phyloP scores from a whole-genome alignment of 2,888 invertebrate genomes.

The Xestia rhomboidea region DNA sequence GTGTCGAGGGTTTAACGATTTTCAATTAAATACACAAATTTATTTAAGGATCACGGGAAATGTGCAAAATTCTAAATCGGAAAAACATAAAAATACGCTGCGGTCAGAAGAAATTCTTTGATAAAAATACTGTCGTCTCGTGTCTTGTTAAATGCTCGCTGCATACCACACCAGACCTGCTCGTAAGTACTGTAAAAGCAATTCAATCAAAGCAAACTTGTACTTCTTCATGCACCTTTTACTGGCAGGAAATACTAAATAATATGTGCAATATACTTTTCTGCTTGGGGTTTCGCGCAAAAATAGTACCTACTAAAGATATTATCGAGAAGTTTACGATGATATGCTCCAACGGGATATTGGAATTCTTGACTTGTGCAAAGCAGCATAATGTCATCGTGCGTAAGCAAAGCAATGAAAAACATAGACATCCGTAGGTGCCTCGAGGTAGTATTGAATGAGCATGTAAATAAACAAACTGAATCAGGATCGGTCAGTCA shows the following conservation, averaged over 20 bases:
- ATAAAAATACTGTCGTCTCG: conserved; percentile 23
- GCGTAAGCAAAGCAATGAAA: conserved; percentile 1
- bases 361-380: conserved; percentile 42
- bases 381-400: not conserved
- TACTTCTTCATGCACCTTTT: conserved; percentile 42
- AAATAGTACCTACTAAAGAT: conserved; percentile 53
- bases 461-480: not conserved
- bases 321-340: conserved; percentile 55
- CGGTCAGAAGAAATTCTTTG: conserved; percentile 19
- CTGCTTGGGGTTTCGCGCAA: conserved; percentile 29
- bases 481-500: not conserved
- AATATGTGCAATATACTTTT: conserved; percentile 45
- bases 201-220: conserved; percentile 45
- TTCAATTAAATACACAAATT: conserved; percentile 24
- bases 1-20: conserved; percentile 22
- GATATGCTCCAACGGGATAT: conserved; percentile 62
- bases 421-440: not conserved
- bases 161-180: conserved; percentile 9
- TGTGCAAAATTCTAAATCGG: conserved; percentile 7
- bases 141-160: conserved; percentile 17
- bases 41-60: conserved; percentile 12
- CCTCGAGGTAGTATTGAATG: not conserved
- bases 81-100: conserved; percentile 8
- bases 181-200: conserved; percentile 18
- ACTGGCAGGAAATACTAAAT: conserved; percentile 54